Base-by-base conservation (phyloP, 2,888 invertebrate genomes). In the Dryococelus australis region DNA sequence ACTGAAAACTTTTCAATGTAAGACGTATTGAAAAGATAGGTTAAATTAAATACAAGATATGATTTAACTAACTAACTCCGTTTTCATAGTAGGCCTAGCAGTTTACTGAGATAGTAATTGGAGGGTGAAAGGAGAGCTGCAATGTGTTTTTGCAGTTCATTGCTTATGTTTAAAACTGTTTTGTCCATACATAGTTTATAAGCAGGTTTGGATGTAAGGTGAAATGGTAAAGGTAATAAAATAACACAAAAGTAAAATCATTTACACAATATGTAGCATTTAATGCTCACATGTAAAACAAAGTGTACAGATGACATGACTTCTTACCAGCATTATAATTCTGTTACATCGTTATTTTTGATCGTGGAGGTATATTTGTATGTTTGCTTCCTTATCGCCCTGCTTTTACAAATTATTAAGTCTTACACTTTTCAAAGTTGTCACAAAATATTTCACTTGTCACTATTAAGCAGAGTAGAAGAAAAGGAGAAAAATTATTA, bases 201-300 rank as follows among this genome's bases (percentile, higher is more conserved):
- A 20, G 65, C n/a, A 65, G 8, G 12, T 51, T 2, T 51, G 12
- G 51, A 20, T 51, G 8, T 65, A 65, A 20, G 65, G 65, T 20
- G 8, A 65, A n/a, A 65, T 20, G 65, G 8, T 24, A 83, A 26
- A 83, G 83, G 16, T 27, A 28, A 87, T 84, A 65, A 85, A 86
- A 85, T 43, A 87, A 86, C 87, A 87, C 84, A 87, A 86, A 86
- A 80, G 87, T 84, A 87, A 87, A 89, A 87, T 78, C 87, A 86
- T 89, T 87, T 90, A 89, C 90, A 90, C 89, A 90, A 90, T 89
- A 89, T 89, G 89, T 89, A 90, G 90, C 90, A 90, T 89, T 90
- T 90, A 90, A 90, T 90, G 90, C 90, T 90, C 89, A 89, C 89
- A 87, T 89, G 89, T 89, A 89, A 89, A 89, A 89, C 88, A 88